phyloP scores from a whole-genome alignment of 1,140 invertebrate genomes.

The Drosophila lowei region DNA sequence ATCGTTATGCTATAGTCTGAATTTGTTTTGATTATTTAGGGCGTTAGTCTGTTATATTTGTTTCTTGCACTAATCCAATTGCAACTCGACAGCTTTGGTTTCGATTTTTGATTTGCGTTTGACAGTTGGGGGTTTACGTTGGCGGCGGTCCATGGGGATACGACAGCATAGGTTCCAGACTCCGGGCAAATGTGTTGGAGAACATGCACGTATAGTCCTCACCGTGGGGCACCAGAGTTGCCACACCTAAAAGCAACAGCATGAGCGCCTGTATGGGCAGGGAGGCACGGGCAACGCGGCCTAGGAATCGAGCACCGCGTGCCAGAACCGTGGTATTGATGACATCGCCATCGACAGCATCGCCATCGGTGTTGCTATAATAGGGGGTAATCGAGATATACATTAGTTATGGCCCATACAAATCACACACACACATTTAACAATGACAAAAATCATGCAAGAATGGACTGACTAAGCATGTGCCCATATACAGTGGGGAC shows the following conservation, averaged over 20 bases:
- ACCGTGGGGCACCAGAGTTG: slow-evolving; percentile 92
- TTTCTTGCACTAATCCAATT: slow-evolving; percentile 64
- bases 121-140: slow-evolving; percentile 84
- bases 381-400: background rate
- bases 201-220: slow-evolving; percentile 93
- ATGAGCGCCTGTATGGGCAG: slow-evolving; percentile 95
- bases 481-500: slow-evolving; percentile 1
- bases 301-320: slow-evolving; percentile 91
- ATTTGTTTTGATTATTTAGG: slow-evolving; percentile 2
- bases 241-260: slow-evolving; percentile 93
- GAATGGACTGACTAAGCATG: slow-evolving; percentile 9
- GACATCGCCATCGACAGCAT: slow-evolving; percentile 84
- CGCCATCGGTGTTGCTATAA: slow-evolving; percentile 83
- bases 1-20: slow-evolving; percentile 32
- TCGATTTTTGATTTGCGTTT: slow-evolving; percentile 4
- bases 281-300: slow-evolving; percentile 93
- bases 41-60: slow-evolving; percentile 3
- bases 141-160: slow-evolving; percentile 96
- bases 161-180: slow-evolving; percentile 92
- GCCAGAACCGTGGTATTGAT: slow-evolving; percentile 87
- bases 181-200: slow-evolving; percentile 90
- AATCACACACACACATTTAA: background rate
- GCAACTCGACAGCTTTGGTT: slow-evolving; percentile 22
- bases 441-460: slow-evolving; percentile 22
- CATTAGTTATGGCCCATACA: background rate